Conservation (phyloP, 1,140 invertebrate species). For the Conus betulinus region DNA sequence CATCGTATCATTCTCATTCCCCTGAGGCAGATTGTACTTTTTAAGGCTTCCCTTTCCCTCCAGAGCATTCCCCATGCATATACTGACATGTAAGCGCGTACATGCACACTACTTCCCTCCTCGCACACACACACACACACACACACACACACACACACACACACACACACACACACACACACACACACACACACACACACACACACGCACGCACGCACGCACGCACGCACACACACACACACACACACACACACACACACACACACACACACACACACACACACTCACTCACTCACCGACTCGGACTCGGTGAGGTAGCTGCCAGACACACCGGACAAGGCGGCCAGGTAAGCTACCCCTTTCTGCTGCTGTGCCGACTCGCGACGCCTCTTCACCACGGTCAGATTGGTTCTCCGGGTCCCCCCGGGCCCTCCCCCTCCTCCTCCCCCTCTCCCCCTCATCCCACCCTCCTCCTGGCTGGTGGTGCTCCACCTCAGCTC, state of each 20-base stretch:
- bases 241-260: background rate
- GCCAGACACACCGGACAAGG: background rate
- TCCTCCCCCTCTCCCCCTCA: too few relatives aligned
- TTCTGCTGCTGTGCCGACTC: background rate
- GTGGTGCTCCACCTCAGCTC: background rate
- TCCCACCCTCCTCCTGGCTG: background rate
- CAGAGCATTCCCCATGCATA: background rate
- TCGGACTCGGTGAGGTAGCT: constrained; percentile 25
- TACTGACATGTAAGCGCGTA: background rate
- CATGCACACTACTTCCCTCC: background rate
- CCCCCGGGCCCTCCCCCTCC: too few relatives aligned
- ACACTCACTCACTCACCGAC: background rate
- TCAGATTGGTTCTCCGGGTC: background rate
- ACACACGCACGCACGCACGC: background rate
- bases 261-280: background rate
- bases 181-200: background rate
- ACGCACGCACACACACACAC: background rate
- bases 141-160: background rate
- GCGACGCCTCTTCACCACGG: background rate
- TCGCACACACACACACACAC: background rate
- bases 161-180: background rate
- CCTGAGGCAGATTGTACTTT: too few relatives aligned
- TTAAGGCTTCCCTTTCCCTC: too few relatives aligned
- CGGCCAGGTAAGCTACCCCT: background rate
- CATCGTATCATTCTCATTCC: too few relatives aligned